phyloP scores from a whole-genome alignment of 1,140 invertebrate genomes.

The Onthophagus taurus region DNA sequence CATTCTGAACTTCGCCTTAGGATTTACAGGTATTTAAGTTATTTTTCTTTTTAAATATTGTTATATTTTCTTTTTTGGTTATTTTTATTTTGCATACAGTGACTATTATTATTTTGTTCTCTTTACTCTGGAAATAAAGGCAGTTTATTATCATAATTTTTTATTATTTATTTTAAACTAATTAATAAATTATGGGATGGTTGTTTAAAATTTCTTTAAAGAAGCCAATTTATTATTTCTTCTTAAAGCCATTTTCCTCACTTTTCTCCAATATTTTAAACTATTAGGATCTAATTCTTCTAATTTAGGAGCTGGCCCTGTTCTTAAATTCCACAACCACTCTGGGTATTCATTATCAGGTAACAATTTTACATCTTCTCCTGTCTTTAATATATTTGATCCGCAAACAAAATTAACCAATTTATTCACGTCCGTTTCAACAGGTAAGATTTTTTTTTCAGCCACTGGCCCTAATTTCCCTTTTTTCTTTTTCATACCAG shows the following conservation, averaged over 20 bases:
- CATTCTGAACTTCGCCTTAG: no score
- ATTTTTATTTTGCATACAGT: no score
- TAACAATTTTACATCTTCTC: conserved; percentile 75
- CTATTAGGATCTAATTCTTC: conserved; percentile 70
- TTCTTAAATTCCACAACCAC: conserved; percentile 78
- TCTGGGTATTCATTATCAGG: conserved; percentile 85
- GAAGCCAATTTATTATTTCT: conserved; percentile 51
- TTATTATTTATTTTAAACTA: conserved; percentile 2
- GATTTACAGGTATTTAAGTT: no score
- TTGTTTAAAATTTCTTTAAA: conserved; percentile 42
- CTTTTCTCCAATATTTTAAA: conserved; percentile 69
- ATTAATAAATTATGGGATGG: not conserved
- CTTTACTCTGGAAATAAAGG: no score
- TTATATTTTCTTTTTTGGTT: no score
- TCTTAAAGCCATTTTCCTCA: conserved; percentile 50
- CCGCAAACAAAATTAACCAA: conserved; percentile 78
- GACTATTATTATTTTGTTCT: no score
- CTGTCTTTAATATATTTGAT: conserved; percentile 67
- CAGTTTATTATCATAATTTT: no score
- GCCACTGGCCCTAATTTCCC: conserved; percentile 46
- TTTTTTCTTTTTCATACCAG: conserved; percentile 44
- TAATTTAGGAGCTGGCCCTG: conserved; percentile 47
- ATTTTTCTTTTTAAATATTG: no score
- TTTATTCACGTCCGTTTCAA: conserved; percentile 77
- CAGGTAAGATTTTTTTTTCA: conserved; percentile 67